Evolutionary conservation across 2,113 vertebrate genomes (phyloP).

Genomic region (Marmota monax): DNA sequence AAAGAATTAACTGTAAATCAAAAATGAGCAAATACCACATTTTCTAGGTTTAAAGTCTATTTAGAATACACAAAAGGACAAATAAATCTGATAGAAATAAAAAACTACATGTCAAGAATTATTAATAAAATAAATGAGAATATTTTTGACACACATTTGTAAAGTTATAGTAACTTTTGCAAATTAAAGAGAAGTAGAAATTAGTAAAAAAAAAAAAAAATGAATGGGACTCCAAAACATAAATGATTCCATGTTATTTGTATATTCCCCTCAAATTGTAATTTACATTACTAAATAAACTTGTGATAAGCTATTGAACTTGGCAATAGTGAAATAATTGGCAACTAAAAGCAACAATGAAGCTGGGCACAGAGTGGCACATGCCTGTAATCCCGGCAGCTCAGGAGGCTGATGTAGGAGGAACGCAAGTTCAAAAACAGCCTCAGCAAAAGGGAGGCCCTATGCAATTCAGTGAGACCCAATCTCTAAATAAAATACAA

Average conservation of each 20-base stretch:
- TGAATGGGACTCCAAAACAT: neutral
- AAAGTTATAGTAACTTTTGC: neutral
- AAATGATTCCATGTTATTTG: neutral
- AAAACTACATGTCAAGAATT: neutral
- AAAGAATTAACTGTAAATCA: neutral
- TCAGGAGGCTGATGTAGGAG: too few relatives aligned
- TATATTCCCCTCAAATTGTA: neutral
- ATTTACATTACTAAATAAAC: constrained; percentile 1
- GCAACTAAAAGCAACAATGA: neutral
- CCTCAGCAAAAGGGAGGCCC: too few relatives aligned
- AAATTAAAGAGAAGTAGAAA: neutral
- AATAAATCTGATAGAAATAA: neutral
- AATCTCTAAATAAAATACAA: too few relatives aligned
- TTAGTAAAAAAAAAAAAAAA: neutral
- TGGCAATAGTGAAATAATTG: constrained; percentile 15
- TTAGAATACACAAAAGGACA: neutral
- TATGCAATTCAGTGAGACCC: too few relatives aligned
- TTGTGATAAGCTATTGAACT: constrained; percentile 17
- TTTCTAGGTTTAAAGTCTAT: constrained; percentile 22
- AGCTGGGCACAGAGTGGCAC: too few relatives aligned
- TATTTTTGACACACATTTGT: constrained; percentile 20
- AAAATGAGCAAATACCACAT: constrained; percentile 27
- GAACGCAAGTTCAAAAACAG: too few relatives aligned
- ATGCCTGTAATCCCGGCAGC: too few relatives aligned
- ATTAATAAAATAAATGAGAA: constrained; percentile 16